Conservation (phyloP, 2,888 invertebrate genomes). For the Acanthosoma haemorrhoidale region DNA sequence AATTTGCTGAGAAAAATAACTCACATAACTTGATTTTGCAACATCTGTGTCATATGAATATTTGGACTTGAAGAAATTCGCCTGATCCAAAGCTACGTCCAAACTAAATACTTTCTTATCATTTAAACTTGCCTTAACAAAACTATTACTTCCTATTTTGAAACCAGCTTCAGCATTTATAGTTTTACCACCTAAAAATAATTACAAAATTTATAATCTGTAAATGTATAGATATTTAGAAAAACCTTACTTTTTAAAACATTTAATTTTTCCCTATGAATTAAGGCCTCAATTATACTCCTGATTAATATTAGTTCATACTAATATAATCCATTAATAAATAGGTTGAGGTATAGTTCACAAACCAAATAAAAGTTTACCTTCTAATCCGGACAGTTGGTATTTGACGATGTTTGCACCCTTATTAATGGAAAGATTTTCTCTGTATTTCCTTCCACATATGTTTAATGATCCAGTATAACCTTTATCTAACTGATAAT, state of each 20-base stretch:
- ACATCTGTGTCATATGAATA: slow-evolving; percentile 57
- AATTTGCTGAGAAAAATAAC: slow-evolving; percentile 41
- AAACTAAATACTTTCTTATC: slow-evolving; percentile 56
- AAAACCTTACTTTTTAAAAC: neutral
- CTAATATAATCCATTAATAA: no score
- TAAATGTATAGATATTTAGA: neutral
- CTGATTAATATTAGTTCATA: no score
- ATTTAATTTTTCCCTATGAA: neutral
- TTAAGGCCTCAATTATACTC: no score
- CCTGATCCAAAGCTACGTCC: slow-evolving; percentile 56
- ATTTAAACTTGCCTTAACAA: slow-evolving; percentile 49
- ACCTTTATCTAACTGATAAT: slow-evolving; percentile 25
- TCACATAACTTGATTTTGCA: slow-evolving; percentile 54
- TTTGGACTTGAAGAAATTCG: slow-evolving; percentile 60
- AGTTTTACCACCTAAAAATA: slow-evolving; percentile 26
- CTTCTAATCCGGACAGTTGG: slow-evolving; percentile 13
- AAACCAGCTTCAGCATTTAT: slow-evolving; percentile 30
- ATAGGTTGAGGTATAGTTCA: no score
- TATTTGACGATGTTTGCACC: slow-evolving; percentile 25
- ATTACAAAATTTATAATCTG: no score
- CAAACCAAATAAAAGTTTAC: no score
- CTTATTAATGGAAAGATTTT: slow-evolving; percentile 27
- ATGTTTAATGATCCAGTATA: slow-evolving; percentile 25
- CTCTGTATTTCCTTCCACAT: slow-evolving; percentile 35
- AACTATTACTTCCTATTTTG: slow-evolving; percentile 35